Conservation (phyloP, 2,888 invertebrate species). For the Gisinianus flammeolus region DNA sequence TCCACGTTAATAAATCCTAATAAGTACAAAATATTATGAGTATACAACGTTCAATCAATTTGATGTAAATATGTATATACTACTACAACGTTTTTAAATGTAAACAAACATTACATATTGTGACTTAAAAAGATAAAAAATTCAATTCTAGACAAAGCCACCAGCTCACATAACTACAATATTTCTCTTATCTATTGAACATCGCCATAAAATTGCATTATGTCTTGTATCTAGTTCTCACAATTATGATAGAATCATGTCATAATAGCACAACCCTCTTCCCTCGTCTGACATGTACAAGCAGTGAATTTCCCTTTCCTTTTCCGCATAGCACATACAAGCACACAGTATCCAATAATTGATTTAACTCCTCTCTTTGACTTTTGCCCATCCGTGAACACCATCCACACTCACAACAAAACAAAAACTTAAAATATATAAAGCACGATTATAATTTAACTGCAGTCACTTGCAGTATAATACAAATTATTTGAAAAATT, state of each 20-base stretch:
- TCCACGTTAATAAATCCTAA: too few species aligned
- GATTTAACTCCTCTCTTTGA: constrained; percentile 11
- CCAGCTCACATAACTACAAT: not conserved
- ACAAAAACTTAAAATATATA: too few species aligned
- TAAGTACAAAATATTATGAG: too few species aligned
- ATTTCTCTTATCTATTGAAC: not conserved
- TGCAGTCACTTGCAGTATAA: not conserved
- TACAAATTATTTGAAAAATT: not conserved
- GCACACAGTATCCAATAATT: constrained; percentile 1
- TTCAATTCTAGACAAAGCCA: not conserved
- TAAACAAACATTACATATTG: not conserved
- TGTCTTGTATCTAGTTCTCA: not conserved
- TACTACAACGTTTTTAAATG: not conserved
- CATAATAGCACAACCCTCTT: not conserved
- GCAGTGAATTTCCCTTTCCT: not conserved
- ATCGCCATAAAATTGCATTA: not conserved
- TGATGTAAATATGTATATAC: too few species aligned
- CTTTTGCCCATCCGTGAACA: not conserved
- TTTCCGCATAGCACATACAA: constrained; percentile 1
- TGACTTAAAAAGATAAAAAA: not conserved
- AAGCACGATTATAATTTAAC: not conserved
- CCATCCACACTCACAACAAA: not conserved
- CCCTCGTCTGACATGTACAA: not conserved
- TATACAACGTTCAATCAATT: too few species aligned
- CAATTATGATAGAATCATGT: not conserved